Conservation (phyloP, 64 coral and sea anemone species). For the Stichodactyla helianthus region DNA sequence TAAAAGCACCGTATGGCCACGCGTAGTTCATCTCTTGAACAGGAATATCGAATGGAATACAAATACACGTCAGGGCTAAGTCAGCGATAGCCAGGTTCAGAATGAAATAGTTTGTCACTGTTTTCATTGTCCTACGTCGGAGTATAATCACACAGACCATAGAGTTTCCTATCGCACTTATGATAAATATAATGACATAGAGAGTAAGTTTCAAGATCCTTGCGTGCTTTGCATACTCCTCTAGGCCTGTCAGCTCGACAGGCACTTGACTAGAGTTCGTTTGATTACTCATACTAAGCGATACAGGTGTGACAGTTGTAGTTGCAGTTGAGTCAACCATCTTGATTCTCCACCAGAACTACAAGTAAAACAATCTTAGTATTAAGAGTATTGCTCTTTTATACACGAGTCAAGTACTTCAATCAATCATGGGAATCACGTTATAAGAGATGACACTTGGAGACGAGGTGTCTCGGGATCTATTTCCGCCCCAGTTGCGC, state of each 20-base stretch:
- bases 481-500: not conserved
- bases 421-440: not conserved
- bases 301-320: not conserved
- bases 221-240: not conserved
- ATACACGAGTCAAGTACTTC: not conserved
- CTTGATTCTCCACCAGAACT: not conserved
- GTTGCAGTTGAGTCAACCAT: not conserved
- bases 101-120: conserved; percentile 61
- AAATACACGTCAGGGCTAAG: conserved; percentile 52
- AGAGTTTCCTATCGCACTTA: conserved; percentile 43
- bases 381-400: not conserved
- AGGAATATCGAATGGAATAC: conserved; percentile 66
- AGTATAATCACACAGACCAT: conserved; percentile 50
- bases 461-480: not conserved
- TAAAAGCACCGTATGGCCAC: conserved; percentile 57
- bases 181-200: conserved; percentile 46
- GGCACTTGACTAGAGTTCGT: not conserved
- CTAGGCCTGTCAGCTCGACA: not conserved
- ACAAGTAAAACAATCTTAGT: not conserved
- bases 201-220: conserved; percentile 31
- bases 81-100: conserved; percentile 57
- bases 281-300: not conserved
- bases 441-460: not conserved
- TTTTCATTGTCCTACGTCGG: conserved; percentile 44
- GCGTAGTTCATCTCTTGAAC: conserved; percentile 61